Evolutionary conservation across 2,888 invertebrate genomes (phyloP).

Genomic region (Gortyna flavago): DNA sequence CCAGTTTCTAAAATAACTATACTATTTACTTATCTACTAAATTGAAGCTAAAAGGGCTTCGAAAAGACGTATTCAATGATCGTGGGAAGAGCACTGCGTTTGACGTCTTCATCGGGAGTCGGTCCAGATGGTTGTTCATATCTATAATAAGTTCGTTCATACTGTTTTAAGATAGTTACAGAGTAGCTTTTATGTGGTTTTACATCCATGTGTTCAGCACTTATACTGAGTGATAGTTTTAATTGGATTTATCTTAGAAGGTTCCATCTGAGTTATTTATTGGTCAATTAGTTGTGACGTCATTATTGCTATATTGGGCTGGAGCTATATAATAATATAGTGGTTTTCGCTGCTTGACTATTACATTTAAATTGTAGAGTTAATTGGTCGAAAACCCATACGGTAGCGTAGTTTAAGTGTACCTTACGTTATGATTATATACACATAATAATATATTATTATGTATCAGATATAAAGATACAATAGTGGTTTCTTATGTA

Average conservation of each 20-base stretch:
- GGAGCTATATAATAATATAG: background rate
- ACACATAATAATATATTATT: conserved; percentile 17
- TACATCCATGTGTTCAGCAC: conserved; percentile 58
- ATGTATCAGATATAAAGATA: background rate
- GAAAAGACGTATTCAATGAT: conserved; percentile 72
- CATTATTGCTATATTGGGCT: conserved; percentile 18
- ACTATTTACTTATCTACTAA: conserved; percentile 64
- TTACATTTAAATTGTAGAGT: conserved; percentile 16
- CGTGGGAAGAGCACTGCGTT: conserved; percentile 71
- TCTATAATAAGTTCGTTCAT: conserved; percentile 58
- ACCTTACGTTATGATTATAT: conserved; percentile 16
- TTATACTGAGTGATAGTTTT: conserved; percentile 54
- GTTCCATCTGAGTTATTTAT: conserved; percentile 28
- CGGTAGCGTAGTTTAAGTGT: conserved; percentile 32
- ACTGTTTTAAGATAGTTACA: conserved; percentile 43
- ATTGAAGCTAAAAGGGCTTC: conserved; percentile 70
- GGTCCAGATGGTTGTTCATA: conserved; percentile 66
- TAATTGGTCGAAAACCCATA: conserved; percentile 19
- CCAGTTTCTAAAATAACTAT: conserved; percentile 51
- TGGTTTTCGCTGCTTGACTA: conserved; percentile 6
- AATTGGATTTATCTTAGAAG: conserved; percentile 50
- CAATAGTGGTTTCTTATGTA: background rate
- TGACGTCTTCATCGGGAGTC: conserved; percentile 64
- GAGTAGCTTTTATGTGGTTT: conserved; percentile 35
- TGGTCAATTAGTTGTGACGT: conserved; percentile 30